Percentiles rank a stretch among this genome's conserved stretches.
These are phyloP conservation scores for Microtus oregoni DNA, from an alignment of 2,113 vertebrate species.

Conservation along the genomic window DNA sequence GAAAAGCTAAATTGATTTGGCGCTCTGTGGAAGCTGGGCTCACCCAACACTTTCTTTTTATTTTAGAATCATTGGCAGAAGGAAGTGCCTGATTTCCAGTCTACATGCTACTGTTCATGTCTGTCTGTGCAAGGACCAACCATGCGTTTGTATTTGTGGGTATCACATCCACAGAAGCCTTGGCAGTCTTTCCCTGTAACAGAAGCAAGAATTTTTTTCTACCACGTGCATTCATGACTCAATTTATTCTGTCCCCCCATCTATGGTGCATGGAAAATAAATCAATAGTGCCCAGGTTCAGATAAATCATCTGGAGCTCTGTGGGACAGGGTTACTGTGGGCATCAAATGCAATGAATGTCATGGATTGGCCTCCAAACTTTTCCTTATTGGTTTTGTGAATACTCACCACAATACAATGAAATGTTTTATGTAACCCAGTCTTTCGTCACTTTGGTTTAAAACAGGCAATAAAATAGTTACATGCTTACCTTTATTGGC, in stretches of 20 bases:
- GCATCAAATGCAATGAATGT: background rate
- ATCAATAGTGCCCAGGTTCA: background rate
- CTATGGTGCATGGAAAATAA: background rate
- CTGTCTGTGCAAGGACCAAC: background rate
- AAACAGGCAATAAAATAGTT: background rate
- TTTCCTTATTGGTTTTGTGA: background rate
- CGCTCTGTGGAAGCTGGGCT: background rate
- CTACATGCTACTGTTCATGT: too few species aligned
- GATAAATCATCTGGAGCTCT: background rate
- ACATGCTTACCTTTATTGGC: background rate
- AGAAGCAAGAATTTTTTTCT: background rate
- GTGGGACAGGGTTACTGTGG: background rate
- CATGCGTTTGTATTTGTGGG: background rate
- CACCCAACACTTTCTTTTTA: background rate
- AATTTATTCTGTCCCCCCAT: background rate
- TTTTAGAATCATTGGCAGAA: background rate
- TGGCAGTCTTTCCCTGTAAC: background rate
- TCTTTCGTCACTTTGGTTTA: background rate
- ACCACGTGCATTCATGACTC: too few species aligned
- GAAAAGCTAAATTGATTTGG: constrained; percentile 8
- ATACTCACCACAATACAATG: background rate
- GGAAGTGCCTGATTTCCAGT: background rate
- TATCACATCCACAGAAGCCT: background rate
- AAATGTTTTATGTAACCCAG: background rate
- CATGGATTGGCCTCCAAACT: background rate